These are phyloP conservation scores for Sciurus carolinensis DNA, from an alignment of 2,797 vertebrate species.

Conservation along the genomic window DNA sequence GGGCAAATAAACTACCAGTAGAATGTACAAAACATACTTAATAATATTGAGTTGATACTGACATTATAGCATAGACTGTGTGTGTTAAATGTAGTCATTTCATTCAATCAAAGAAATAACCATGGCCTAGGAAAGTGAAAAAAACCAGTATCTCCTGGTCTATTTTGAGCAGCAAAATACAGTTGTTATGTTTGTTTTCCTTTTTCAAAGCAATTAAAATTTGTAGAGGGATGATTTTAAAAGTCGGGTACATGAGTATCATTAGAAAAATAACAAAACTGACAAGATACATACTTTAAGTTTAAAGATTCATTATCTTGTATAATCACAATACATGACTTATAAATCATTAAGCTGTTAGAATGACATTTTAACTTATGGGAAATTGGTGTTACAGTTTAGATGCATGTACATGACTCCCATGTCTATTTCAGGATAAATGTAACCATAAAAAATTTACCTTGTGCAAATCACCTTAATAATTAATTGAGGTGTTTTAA, in stretches of 20 bases:
- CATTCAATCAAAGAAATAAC: neutral
- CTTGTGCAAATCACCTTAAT: conserved; percentile 67
- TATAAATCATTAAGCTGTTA: conserved; percentile 51
- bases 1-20: conserved; percentile 6
- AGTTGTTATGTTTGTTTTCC: neutral
- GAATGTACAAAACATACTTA: conserved; percentile 50
- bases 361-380: conserved; percentile 53
- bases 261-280: conserved; percentile 38
- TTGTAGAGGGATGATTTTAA: neutral
- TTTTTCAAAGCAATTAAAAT: conserved; percentile 28
- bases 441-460: conserved; percentile 37
- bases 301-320: conserved; percentile 48
- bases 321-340: neutral
- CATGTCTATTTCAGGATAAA: conserved; percentile 61
- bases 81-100: conserved; percentile 9
- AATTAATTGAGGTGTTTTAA: conserved; percentile 67
- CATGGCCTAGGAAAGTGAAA: neutral
- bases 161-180: neutral
- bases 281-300: neutral
- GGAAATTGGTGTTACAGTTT: conserved; percentile 65
- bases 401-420: conserved; percentile 40
- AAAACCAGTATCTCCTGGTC: neutral
- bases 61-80: conserved; percentile 1
- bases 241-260: neutral
- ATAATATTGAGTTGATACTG: neutral